Evolutionary conservation across 2,888 invertebrate genomes (phyloP).

Genomic region (Lepeophtheirus nordmannii): DNA sequence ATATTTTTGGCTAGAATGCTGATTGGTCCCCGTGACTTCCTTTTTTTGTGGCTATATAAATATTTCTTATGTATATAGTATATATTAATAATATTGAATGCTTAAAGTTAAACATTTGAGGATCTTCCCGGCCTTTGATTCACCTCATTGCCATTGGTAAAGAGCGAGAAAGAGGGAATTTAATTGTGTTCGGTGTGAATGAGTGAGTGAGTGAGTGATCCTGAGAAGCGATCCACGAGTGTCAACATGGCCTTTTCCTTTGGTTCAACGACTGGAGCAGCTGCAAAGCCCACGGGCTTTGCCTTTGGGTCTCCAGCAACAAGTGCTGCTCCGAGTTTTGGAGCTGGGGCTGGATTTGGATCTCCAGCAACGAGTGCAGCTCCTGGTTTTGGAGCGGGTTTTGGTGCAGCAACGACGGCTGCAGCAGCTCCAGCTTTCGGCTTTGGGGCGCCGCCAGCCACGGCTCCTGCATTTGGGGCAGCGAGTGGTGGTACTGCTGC

Average conservation of each 20-base stretch:
- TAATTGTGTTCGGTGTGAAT: no score
- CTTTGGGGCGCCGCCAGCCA: neutral
- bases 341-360: constrained; percentile 1
- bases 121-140: no score
- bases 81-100: no score
- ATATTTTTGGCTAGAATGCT: no score
- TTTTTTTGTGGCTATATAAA: no score
- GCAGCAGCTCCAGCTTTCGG: neutral
- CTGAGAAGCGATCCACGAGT: neutral
- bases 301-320: neutral
- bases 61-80: no score
- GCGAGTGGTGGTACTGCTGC: neutral
- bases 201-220: no score
- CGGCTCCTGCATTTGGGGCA: neutral
- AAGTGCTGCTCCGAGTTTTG: neutral
- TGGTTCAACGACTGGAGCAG: neutral
- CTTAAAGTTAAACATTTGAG: no score
- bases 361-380: neutral
- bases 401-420: neutral
- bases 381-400: neutral
- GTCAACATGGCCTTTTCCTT: neutral
- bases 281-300: neutral
- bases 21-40: no score
- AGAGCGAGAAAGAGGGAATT: no score
- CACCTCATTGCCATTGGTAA: no score